Conservation (phyloP, 2,113 vertebrate genomes). For the Rostratula benghalensis region DNA sequence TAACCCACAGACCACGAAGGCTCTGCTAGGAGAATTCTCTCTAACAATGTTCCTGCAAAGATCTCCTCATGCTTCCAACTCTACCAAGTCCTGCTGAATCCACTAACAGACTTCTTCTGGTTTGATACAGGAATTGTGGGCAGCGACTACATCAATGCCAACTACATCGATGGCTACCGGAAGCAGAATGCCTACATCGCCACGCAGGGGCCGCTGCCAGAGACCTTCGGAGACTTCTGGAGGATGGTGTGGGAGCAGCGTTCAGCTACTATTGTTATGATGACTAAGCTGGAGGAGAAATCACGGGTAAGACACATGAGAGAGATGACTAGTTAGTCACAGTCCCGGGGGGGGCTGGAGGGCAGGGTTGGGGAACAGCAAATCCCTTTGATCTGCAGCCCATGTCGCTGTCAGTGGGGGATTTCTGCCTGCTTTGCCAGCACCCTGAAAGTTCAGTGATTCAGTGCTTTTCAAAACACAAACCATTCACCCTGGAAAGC, state of each 20-base stretch:
- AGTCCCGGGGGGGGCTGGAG: slow-evolving; percentile 49
- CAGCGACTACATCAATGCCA: slow-evolving; percentile 97
- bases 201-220: slow-evolving; percentile 92
- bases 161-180: slow-evolving; percentile 97
- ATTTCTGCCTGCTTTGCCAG: slow-evolving; percentile 10
- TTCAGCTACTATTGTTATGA: slow-evolving; percentile 96
- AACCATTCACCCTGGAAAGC: neutral
- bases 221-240: slow-evolving; percentile 99
- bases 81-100: rapidly evolving
- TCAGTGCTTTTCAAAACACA: neutral
- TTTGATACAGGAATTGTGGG: slow-evolving; percentile 86
- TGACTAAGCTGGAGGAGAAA: slow-evolving; percentile 97
- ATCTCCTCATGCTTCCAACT: neutral
- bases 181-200: slow-evolving; percentile 99
- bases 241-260: slow-evolving; percentile 99
- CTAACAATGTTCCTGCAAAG: neutral
- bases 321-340: slow-evolving; percentile 52
- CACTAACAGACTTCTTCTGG: neutral
- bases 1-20: neutral
- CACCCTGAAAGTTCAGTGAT: slow-evolving; percentile 44
- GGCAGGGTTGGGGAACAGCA: neutral
- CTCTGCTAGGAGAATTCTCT: neutral
- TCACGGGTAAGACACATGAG: slow-evolving; percentile 83
- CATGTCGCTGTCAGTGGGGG: neutral
- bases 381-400: slow-evolving; percentile 36